Evolutionary conservation across 2,113 vertebrate species (phyloP).

Genomic region (Phalacrocorax aristotelis): DNA sequence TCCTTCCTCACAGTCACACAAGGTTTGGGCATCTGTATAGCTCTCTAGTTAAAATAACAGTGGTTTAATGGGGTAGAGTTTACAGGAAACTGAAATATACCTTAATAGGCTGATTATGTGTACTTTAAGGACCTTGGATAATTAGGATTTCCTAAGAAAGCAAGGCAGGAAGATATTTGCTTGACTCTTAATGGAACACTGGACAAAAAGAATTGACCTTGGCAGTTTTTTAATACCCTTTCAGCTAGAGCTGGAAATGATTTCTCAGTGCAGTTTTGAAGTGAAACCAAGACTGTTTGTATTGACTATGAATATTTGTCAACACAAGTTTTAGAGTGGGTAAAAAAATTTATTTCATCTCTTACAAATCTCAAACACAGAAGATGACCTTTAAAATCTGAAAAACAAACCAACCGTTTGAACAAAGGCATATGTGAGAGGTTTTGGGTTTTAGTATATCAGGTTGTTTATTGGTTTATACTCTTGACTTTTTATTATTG

Average conservation of each 20-base stretch:
- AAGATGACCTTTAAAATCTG: not conserved
- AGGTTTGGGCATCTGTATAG: not conserved
- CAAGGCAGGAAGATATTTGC: not conserved
- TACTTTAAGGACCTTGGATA: not conserved
- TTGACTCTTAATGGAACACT: not conserved
- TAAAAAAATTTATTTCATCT: not conserved
- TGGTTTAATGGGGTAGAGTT: not conserved
- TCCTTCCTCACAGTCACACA: not conserved
- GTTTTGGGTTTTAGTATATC: not conserved
- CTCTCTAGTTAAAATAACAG: not conserved
- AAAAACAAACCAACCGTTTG: not conserved
- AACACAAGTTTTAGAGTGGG: not conserved
- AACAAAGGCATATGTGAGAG: not conserved
- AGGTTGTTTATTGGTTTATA: not conserved
- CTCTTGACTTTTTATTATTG: not conserved
- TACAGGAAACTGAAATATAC: not conserved
- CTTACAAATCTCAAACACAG: not conserved
- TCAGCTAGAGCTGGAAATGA: not conserved
- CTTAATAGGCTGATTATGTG: not conserved
- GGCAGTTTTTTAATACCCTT: not conserved
- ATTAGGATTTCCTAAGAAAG: conserved; percentile 19
- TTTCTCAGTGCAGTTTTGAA: not conserved
- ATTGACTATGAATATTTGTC: not conserved
- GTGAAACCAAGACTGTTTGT: not conserved
- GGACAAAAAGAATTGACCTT: not conserved